phyloP scores from a whole-genome alignment of 2,797 vertebrate genomes.

The Sebastes steindachneri region DNA sequence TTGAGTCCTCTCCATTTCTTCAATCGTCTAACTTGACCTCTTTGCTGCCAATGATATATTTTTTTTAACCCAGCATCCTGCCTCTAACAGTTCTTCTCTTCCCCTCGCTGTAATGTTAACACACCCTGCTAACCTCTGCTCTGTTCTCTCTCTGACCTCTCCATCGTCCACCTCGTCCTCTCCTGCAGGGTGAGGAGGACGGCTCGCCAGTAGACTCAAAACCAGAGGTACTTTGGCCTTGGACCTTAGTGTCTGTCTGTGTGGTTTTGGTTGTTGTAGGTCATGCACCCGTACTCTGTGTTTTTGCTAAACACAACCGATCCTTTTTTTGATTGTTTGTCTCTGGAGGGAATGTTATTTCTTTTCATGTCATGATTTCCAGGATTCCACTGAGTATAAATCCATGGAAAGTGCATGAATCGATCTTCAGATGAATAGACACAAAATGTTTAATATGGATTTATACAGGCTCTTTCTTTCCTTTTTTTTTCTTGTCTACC shows the following conservation, averaged over 20 bases:
- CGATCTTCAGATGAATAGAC: constrained; percentile 30
- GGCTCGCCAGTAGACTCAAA: constrained; percentile 83
- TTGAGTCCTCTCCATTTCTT: constrained; percentile 20
- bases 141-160: constrained; percentile 41
- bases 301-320: constrained; percentile 39
- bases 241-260: constrained; percentile 58
- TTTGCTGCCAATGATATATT: constrained; percentile 13
- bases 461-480: constrained; percentile 2
- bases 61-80: constrained; percentile 15
- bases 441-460: constrained; percentile 25
- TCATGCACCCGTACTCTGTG: constrained; percentile 41
- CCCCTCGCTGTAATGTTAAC: constrained; percentile 37
- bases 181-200: constrained; percentile 81
- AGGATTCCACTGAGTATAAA: constrained; percentile 33
- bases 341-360: constrained; percentile 43
- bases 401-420: constrained; percentile 54
- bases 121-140: constrained; percentile 51
- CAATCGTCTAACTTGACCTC: constrained; percentile 37
- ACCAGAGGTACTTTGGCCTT: constrained; percentile 83
- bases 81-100: constrained; percentile 43
- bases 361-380: constrained; percentile 31
- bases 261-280: constrained; percentile 57
- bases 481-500: background rate
- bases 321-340: constrained; percentile 37
- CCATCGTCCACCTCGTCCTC: constrained; percentile 43